Evolutionary conservation across 2,888 invertebrate species (phyloP), one percentile per base, ranked within the genome.

Genomic region (Desoria tigrina): DNA sequence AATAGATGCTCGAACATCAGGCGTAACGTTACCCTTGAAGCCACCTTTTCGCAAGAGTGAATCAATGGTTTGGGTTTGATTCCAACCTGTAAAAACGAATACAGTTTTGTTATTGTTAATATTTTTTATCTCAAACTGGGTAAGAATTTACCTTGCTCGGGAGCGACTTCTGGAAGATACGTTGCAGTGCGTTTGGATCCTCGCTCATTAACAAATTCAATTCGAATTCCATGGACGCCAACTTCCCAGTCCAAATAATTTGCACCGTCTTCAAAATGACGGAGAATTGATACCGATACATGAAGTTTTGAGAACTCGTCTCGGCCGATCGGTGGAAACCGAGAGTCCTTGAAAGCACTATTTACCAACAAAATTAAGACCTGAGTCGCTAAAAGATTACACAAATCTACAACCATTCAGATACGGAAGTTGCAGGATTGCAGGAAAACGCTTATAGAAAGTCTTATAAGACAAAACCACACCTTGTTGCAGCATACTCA

Each of bases 211-310:
- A 89, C 83, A 80, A 98, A 99, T 83, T 99, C 97, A 77, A 99
- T 99, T 62, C 98, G 87, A 78, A 99, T 98, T 66, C 99, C 99
- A 81, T 99, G 98, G 63, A 90, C 86, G 56, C 97, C 97, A 67
- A 95, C 88, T 84, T 94, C 91, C 99, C 99, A 99, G 82, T 99
- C 99, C 74, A 94, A 84, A 82, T 92, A 98, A 80, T 97, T 90
- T 65, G 86, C 86, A 0, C 94, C 97, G 78, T 95, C 94, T 82
- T 99, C 99, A 81, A 99, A 99, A 81, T 97, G 87, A 74, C 93
- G 89, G 77, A 99, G 86, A 78, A 99, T 92, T 39, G 98, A 98
- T 72, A 99, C 97, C 26, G 95, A 94, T 56, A 95, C 95, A 73
- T 93, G 90, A 74, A 97, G 86, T 77, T 91, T 89, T 1, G 93